phyloP scores from a whole-genome alignment of 2,113 vertebrate species.

The Sprattus sprattus region DNA sequence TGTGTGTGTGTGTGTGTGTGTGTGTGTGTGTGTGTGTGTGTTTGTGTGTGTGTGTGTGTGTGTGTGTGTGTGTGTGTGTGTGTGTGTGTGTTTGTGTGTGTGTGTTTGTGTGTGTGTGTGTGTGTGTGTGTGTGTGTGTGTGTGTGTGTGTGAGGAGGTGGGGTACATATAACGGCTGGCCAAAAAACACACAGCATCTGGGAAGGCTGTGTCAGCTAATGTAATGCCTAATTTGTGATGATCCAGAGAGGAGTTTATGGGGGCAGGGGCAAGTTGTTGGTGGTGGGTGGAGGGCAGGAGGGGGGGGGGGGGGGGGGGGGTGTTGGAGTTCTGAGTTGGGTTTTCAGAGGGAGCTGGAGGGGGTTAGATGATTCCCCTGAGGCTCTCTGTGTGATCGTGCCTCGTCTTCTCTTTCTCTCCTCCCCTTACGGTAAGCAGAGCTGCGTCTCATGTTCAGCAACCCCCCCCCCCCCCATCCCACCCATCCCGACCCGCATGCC shows the following conservation, averaged over 20 bases:
- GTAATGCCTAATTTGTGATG: neutral
- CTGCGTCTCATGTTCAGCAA: neutral
- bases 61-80: neutral
- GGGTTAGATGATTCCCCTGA: neutral
- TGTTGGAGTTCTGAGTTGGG: neutral
- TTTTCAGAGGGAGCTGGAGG: neutral
- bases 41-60: conserved; percentile 1
- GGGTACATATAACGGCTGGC: neutral
- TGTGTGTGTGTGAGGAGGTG: neutral
- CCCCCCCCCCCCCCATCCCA: neutral
- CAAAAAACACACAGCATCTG: neutral
- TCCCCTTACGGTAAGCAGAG: conserved; percentile 31
- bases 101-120: conserved; percentile 26
- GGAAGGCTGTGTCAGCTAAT: conserved; percentile 6
- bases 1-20: conserved; percentile 1
- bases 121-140: neutral
- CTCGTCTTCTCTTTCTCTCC: conserved; percentile 14
- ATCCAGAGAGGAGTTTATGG: neutral
- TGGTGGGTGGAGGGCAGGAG: neutral
- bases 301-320: neutral
- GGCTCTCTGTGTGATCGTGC: neutral
- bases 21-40: too few relatives aligned
- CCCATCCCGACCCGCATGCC: neutral
- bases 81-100: neutral
- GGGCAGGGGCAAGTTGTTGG: neutral